phyloP scores from a whole-genome alignment of 2,888 invertebrate genomes.

The Noctua fimbriata region DNA sequence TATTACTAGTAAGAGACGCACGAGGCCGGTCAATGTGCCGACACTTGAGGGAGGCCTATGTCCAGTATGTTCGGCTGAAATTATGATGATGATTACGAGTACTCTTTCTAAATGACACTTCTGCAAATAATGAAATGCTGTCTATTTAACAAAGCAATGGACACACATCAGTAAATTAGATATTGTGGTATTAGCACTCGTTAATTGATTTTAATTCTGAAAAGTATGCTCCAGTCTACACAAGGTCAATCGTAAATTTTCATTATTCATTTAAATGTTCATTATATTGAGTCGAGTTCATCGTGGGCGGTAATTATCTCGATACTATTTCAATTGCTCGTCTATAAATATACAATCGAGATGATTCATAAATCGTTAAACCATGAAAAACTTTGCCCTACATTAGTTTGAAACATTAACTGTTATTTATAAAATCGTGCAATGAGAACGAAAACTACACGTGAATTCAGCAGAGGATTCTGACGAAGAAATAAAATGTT shows the following conservation, averaged over 20 bases:
- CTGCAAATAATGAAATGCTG: not conserved
- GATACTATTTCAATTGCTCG: constrained; percentile 57
- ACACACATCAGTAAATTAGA: not conserved
- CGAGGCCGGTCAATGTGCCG: too few relatives aligned
- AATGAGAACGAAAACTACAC: constrained; percentile 36
- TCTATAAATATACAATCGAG: constrained; percentile 43
- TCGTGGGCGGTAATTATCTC: constrained; percentile 72
- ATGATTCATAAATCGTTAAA: constrained; percentile 52
- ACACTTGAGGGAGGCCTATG: too few relatives aligned
- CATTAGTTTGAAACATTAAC: constrained; percentile 35
- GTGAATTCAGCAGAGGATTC: constrained; percentile 35
- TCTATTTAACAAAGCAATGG: not conserved
- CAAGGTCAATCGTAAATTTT: constrained; percentile 56
- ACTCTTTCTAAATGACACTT: not conserved
- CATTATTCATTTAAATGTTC: constrained; percentile 63
- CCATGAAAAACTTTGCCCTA: constrained; percentile 36
- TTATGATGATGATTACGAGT: too few relatives aligned
- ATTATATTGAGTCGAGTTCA: constrained; percentile 64
- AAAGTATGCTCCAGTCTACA: constrained; percentile 1
- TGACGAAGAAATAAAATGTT: constrained; percentile 16
- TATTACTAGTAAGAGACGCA: too few relatives aligned
- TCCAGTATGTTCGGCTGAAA: too few relatives aligned
- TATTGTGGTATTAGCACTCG: constrained; percentile 18
- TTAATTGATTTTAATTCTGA: constrained; percentile 52
- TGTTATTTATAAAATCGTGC: constrained; percentile 34